A percentile compares a stretch with the other conserved stretches of the same genome.
Conservation (phyloP, 2,888 invertebrate species). For the Hydropsyche betteni region DNA sequence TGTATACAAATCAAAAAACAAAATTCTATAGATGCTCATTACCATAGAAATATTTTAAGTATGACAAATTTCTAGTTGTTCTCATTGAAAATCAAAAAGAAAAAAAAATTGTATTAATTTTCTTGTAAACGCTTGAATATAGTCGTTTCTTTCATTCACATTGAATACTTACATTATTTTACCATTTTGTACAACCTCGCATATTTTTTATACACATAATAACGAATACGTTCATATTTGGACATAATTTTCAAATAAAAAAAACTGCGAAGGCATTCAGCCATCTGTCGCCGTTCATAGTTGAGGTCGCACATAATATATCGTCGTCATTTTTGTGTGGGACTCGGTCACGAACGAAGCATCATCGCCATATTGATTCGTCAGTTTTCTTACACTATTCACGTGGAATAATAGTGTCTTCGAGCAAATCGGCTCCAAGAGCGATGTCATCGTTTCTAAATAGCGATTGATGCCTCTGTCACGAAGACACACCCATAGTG, state of each 20-base stretch:
- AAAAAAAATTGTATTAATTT: not conserved
- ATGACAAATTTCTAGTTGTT: not conserved
- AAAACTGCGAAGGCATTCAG: not conserved
- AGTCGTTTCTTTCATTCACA: not conserved
- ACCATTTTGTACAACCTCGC: too few species aligned
- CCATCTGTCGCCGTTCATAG: not conserved
- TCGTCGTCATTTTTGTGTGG: not conserved
- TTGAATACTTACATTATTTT: too few species aligned
- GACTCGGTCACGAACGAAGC: constrained; percentile 2
- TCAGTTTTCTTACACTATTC: not conserved
- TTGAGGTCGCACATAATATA: constrained; percentile 7
- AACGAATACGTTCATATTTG: too few species aligned
- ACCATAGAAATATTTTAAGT: not conserved
- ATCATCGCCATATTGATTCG: not conserved
- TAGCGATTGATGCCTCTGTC: not conserved
- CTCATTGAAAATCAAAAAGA: not conserved
- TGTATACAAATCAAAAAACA: too few species aligned
- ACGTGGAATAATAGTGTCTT: not conserved
- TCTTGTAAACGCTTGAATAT: not conserved
- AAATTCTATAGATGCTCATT: not conserved
- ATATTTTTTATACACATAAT: too few species aligned
- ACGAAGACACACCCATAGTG: constrained; percentile 6
- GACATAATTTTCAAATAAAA: not conserved
- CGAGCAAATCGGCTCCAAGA: constrained; percentile 2
- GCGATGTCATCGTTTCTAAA: not conserved